Evolutionary conservation across 2,113 vertebrate species (phyloP).

Genomic region (Pipa parva): DNA sequence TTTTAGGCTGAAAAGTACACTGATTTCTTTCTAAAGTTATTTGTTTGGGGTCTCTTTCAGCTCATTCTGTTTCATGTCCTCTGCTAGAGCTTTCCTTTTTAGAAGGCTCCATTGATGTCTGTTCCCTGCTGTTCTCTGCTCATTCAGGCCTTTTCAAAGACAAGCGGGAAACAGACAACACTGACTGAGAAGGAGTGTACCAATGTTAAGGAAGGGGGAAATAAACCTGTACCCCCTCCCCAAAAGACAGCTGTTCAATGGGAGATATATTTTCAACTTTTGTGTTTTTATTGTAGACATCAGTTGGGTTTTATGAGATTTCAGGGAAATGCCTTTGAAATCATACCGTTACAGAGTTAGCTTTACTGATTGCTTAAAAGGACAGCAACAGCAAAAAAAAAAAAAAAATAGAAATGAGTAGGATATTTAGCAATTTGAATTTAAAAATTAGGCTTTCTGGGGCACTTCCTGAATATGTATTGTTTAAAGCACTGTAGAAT

Average conservation of each 20-base stretch:
- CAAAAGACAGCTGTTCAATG: not conserved
- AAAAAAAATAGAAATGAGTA: no score
- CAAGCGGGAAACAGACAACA: conserved; percentile 3
- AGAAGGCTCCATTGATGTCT: not conserved
- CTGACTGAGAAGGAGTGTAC: not conserved
- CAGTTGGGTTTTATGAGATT: not conserved
- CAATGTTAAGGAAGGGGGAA: not conserved
- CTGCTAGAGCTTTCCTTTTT: not conserved
- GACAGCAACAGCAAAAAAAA: no score
- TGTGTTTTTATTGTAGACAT: not conserved
- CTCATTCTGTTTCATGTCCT: conserved; percentile 7
- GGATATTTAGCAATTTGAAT: no score
- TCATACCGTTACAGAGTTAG: no score
- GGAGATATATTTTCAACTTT: not conserved
- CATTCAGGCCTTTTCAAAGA: not conserved
- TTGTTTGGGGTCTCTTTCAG: not conserved
- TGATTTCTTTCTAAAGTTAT: not conserved
- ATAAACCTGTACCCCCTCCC: not conserved
- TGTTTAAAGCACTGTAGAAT: no score
- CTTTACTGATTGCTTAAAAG: no score
- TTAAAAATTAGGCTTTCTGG: no score
- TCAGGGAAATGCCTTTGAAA: no score
- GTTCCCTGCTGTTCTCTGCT: not conserved
- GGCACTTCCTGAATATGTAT: no score
- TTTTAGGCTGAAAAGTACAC: not conserved